Evolutionary conservation across 2,888 invertebrate species (phyloP).

Genomic region (Pyralis farinalis): DNA sequence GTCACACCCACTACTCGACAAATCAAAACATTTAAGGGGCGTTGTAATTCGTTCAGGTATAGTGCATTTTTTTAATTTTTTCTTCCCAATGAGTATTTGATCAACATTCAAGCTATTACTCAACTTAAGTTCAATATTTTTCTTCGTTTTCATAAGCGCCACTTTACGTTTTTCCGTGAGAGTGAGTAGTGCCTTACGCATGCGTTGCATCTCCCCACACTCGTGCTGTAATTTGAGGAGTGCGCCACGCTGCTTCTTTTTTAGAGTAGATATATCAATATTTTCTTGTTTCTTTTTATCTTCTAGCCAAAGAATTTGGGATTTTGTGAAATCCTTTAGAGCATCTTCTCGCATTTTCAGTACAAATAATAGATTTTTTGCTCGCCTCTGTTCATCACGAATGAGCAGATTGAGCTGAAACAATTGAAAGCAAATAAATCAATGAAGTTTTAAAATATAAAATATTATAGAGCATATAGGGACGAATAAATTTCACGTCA

Average conservation of each 20-base stretch:
- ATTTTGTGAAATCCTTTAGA: constrained; percentile 70
- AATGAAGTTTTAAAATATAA: no score
- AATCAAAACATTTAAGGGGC: constrained; percentile 68
- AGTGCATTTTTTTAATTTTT: constrained; percentile 51
- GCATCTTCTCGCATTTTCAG: constrained; percentile 75
- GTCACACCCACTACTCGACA: constrained; percentile 68
- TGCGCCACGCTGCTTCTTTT: constrained; percentile 85
- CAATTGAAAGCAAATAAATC: background rate
- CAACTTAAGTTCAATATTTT: constrained; percentile 63
- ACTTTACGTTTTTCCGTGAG: constrained; percentile 66
- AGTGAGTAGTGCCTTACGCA: constrained; percentile 65
- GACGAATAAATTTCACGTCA: no score
- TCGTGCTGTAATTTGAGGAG: constrained; percentile 84
- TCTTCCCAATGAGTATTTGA: constrained; percentile 57
- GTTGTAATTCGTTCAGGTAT: constrained; percentile 43
- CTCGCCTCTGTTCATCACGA: constrained; percentile 74
- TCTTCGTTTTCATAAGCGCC: constrained; percentile 68
- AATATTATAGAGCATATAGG: no score
- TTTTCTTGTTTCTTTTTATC: constrained; percentile 71
- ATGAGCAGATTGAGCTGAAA: constrained; percentile 76
- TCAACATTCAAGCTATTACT: constrained; percentile 58
- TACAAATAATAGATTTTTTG: constrained; percentile 67
- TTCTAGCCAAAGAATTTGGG: constrained; percentile 71
- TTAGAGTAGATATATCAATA: constrained; percentile 74
- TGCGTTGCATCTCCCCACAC: constrained; percentile 84